A percentile compares a stretch with the other conserved stretches of the same genome.
phyloP scores from a whole-genome alignment of 2,113 vertebrate genomes.

The Mustelus asterias region DNA sequence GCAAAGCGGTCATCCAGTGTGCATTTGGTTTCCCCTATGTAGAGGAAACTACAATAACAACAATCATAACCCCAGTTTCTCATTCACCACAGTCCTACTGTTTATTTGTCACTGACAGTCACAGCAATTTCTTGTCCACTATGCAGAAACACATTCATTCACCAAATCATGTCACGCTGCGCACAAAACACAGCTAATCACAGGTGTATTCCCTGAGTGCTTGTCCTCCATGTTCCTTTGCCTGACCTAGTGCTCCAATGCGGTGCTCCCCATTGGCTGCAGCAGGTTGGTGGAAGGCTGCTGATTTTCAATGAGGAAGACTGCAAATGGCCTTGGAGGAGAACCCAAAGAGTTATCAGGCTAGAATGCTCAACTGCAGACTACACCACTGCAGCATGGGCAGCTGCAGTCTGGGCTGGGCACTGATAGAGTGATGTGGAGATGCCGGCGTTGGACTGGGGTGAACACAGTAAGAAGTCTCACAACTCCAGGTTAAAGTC shows the following conservation, averaged over 20 bases:
- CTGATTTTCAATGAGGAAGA: neutral
- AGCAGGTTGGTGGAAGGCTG: neutral
- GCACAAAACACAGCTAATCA: neutral
- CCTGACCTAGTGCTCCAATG: neutral
- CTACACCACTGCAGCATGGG: neutral
- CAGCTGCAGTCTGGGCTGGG: neutral
- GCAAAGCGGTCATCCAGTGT: too few species aligned
- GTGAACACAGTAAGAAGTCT: too few species aligned
- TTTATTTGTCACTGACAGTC: too few species aligned
- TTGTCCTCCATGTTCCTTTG: neutral
- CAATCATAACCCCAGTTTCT: too few species aligned
- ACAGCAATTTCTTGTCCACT: too few species aligned
- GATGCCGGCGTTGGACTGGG: too few species aligned
- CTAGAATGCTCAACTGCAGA: neutral
- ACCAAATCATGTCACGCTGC: too few species aligned
- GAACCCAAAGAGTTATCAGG: neutral
- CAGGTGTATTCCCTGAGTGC: neutral
- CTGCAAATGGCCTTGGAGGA: neutral
- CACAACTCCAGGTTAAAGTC: too few species aligned
- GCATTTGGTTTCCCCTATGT: too few species aligned
- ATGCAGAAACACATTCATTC: too few species aligned
- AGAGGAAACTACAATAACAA: too few species aligned
- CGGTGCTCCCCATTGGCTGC: neutral
- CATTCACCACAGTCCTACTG: too few species aligned
- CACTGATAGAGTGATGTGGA: neutral